Percentiles rank a stretch among this genome's conserved stretches.
Conservation (phyloP, 2,113 vertebrate genomes). For the Dasypus novemcinctus region DNA sequence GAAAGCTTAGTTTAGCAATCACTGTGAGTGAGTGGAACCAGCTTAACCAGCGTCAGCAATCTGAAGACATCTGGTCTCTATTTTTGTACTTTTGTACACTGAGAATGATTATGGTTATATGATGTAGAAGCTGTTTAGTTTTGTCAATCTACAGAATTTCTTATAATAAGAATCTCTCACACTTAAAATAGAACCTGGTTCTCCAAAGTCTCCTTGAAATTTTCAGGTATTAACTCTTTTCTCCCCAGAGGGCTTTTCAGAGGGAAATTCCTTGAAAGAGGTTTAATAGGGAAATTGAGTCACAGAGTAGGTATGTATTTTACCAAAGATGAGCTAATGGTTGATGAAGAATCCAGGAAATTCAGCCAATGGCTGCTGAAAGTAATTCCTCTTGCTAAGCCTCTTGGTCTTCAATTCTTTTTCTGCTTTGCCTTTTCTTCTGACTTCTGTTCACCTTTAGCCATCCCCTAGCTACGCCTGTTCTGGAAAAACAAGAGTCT, state of each 20-base stretch:
- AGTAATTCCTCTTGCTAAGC: not conserved
- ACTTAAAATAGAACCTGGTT: constrained; percentile 45
- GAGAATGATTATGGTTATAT: constrained; percentile 63
- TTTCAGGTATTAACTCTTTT: constrained; percentile 59
- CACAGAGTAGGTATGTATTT: not conserved
- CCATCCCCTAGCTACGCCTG: not conserved
- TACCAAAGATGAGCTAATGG: not conserved
- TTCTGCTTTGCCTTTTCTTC: constrained; percentile 13
- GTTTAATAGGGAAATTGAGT: constrained; percentile 25
- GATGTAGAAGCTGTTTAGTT: constrained; percentile 59
- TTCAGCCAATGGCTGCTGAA: not conserved
- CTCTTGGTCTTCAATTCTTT: constrained; percentile 29
- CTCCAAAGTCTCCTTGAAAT: constrained; percentile 37
- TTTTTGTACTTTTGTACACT: constrained; percentile 72
- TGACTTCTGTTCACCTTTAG: not conserved
- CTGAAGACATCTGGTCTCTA: constrained; percentile 79
- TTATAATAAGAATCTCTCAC: constrained; percentile 60
- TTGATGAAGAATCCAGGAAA: not conserved
- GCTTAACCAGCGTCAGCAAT: constrained; percentile 69
- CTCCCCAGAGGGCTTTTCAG: not conserved
- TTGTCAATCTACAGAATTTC: constrained; percentile 60
- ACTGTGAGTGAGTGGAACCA: constrained; percentile 48
- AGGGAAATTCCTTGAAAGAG: not conserved
- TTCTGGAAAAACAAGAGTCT: constrained; percentile 8
- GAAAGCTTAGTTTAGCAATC: constrained; percentile 74